Evolutionary conservation across 2,797 vertebrate species (phyloP).

Genomic region (Threskiornis aethiopicus): DNA sequence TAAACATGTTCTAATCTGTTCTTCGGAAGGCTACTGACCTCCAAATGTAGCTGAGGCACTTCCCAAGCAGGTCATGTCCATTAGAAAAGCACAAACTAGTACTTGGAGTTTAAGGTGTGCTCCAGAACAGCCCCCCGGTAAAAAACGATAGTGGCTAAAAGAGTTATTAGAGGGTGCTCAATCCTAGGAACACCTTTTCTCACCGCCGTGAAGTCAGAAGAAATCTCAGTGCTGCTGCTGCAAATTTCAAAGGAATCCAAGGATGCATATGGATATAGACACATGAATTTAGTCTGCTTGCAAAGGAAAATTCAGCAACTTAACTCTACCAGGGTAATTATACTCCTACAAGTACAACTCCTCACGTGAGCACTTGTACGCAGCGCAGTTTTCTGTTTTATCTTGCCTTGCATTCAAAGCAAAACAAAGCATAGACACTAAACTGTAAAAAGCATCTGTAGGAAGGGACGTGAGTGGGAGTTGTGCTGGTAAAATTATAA

Average conservation of each 20-base stretch:
- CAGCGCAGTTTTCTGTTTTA: neutral
- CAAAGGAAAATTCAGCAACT: neutral
- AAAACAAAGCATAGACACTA: neutral
- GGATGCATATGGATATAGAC: neutral
- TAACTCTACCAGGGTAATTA: neutral
- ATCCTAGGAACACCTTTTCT: accelerated
- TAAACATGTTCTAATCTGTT: neutral
- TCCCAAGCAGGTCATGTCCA: neutral
- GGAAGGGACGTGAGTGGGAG: constrained; percentile 19
- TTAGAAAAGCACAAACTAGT: neutral
- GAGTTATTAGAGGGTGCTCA: neutral
- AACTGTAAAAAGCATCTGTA: neutral
- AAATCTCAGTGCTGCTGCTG: neutral
- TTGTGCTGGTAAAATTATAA: constrained; percentile 9
- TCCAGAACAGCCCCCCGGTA: neutral
- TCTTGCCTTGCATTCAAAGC: neutral
- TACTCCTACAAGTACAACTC: neutral
- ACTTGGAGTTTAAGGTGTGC: neutral
- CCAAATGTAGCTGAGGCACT: neutral
- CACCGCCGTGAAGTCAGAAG: neutral
- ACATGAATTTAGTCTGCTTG: neutral
- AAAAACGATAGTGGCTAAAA: neutral
- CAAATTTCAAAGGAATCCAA: neutral
- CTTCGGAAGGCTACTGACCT: neutral
- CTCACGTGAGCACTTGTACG: neutral